These are phyloP conservation scores for Ophion obscuratus DNA, from an alignment of 2,888 invertebrate genomes.

Conservation along the genomic window DNA sequence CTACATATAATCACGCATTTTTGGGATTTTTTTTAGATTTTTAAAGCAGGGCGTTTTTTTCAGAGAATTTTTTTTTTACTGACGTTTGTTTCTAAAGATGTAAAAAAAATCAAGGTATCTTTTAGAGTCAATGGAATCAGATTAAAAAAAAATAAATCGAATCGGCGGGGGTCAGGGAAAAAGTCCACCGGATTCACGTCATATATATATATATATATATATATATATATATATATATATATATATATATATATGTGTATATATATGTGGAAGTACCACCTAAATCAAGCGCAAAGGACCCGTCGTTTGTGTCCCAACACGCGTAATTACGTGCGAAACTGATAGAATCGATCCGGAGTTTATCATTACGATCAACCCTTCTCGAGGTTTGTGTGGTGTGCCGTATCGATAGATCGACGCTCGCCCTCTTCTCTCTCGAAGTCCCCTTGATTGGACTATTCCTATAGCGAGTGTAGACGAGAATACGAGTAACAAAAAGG, in stretches of 20 bases:
- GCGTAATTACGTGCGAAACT: conserved; percentile 83
- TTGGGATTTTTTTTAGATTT: too few species aligned
- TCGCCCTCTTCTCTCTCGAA: conserved; percentile 60
- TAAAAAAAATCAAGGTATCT: too few species aligned
- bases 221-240: too few species aligned
- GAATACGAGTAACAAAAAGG: conserved; percentile 55
- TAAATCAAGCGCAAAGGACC: conserved; percentile 66
- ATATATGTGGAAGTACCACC: conserved; percentile 61
- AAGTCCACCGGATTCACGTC: too few species aligned
- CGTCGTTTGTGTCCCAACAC: conserved; percentile 78
- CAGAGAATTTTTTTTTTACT: too few species aligned
- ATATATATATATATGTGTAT: not conserved
- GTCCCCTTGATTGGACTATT: conserved; percentile 71
- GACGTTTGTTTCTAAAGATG: too few species aligned
- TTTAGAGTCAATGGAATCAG: too few species aligned
- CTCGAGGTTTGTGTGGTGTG: conserved; percentile 77
- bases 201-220: too few species aligned
- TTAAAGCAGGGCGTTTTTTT: too few species aligned
- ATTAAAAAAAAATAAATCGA: too few species aligned
- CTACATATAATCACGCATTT: too few species aligned
- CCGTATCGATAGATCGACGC: conserved; percentile 81
- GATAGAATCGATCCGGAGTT: conserved; percentile 80
- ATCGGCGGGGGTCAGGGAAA: too few species aligned
- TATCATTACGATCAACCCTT: conserved; percentile 80
- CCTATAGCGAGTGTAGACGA: conserved; percentile 21